phyloP scores from a whole-genome alignment of 2,888 invertebrate species.

The Hypena proboscidalis region DNA sequence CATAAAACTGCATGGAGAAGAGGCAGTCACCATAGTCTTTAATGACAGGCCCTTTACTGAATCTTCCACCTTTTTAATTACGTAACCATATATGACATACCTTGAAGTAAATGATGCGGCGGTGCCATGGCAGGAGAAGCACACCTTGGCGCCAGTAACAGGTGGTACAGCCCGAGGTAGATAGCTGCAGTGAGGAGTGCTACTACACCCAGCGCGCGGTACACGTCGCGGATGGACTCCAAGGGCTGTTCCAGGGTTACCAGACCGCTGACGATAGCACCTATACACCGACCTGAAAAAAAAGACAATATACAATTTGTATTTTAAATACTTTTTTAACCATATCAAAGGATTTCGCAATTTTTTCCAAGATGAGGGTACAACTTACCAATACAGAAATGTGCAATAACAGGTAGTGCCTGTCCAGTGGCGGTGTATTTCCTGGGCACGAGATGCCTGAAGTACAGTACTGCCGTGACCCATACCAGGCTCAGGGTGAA shows the following conservation, averaged over 20 bases:
- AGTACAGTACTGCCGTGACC: conserved; percentile 92
- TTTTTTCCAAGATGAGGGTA: no score
- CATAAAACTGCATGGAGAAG: no score
- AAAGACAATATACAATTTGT: neutral
- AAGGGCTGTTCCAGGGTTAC: conserved; percentile 77
- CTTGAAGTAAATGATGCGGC: conserved; percentile 88
- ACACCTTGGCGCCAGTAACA: conserved; percentile 90
- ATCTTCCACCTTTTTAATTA: no score
- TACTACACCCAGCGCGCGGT: conserved; percentile 87
- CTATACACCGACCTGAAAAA: conserved; percentile 88
- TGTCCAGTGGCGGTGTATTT: conserved; percentile 92
- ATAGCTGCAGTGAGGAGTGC: conserved; percentile 87
- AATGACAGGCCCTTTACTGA: no score
- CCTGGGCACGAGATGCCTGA: conserved; percentile 92
- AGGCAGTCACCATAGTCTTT: no score
- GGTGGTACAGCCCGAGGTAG: conserved; percentile 91
- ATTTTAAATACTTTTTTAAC: no score
- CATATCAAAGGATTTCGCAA: no score
- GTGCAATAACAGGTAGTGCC: conserved; percentile 91
- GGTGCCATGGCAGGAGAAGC: conserved; percentile 88
- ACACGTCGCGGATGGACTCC: conserved; percentile 77
- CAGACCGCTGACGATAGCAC: conserved; percentile 87
- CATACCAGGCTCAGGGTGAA: conserved; percentile 91
- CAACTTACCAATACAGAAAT: conserved; percentile 87
- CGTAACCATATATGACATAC: conserved; percentile 69